Evolutionary conservation across 2,113 vertebrate genomes (phyloP), one percentile per base, ranked within the genome.

Genomic region (Triplophysa tibetana): DNA sequence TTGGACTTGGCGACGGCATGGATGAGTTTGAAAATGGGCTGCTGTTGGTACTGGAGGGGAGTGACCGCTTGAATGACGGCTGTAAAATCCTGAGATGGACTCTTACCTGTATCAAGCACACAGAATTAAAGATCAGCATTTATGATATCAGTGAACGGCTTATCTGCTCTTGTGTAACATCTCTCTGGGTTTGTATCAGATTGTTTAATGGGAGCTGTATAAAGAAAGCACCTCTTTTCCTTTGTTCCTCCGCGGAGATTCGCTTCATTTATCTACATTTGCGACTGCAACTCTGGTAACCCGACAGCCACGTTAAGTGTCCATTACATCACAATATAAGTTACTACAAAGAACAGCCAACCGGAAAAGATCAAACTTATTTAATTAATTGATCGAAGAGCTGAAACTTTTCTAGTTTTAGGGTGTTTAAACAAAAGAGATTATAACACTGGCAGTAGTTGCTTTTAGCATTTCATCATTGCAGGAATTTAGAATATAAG

Each of bases 1-100:
- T 91, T 93, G 85, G 93, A 94, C 86, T 92, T 93, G 88, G 93
- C 91, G 61, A 93, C 90, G 2, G 92, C 92, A 41, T 92, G 89
- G 89, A 94, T 91, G 83, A 94, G 91, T 81, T 93, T 94, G 70
- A 93, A 82, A 79, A 93, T 88, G 1, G 93, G 93, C 68, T 92
- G 91, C 74, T 90, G 87, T 81, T 92, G 92, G 65, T 89, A 78
- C 90, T 92, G 90, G 64, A 93, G 90, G 54, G 93, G 91, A 11
- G 90, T 90, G 3, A 93, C 85, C 0, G 82, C 83, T 29, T 93
- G 93, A 88, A 93, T 91, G 82, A 93, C 89, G 58, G 92, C 92
- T 79, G 92, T 93, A 87, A 94, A 94, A 88, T 90, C 90, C 85
- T 90, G 90, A 45, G 83, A 82, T 0, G 92, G 91, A 76, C 80